Evolutionary conservation across 2,113 vertebrate genomes (phyloP), one percentile per base, ranked within the genome.

Genomic region (Carollia perspicillata): DNA sequence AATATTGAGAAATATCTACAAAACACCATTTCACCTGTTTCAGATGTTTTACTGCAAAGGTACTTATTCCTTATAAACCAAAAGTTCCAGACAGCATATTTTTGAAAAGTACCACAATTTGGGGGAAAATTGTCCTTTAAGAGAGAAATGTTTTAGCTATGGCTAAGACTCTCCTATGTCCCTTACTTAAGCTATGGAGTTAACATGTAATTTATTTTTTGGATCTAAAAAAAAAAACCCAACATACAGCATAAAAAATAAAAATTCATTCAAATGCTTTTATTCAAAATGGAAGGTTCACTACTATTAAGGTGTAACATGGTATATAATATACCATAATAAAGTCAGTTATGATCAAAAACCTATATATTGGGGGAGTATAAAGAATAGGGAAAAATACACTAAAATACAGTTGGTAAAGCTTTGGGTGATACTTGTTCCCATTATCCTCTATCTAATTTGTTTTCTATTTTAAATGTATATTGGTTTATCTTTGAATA

Each of bases 221-320:
- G 66, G 71, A 72, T 28, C 35, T 63, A 87, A 79, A 94, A 84
- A 53, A 23, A 60, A 60, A 60, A 60, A 60, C 55, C 18, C 12
- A 77, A 69, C 42, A 94, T 47, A 84, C 3, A 94, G 20, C 49
- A 93, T 74, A 22, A 86, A 92, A 97, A 92, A 83, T 30, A 12
- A 95, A 80, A 90, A 84, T 16, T 30, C 4, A 89, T 65, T 95
- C 20, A 96, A 94, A 90, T 83, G 53, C 12, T 92, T 97, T 86
- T 60, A 87, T 87, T 95, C 35, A 53, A 94, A 95, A 55, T 90
- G 20, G 14, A 92, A 86, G 18, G 30, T 44, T 58, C 75, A 94
- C 13, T 77, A 87, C 28, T 78, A 60, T 60, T 78, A 68, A 33
- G 18, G 55, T 51, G 5, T 65, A 85, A 80, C 16, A 91, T 12